Evolutionary conservation across 2,888 invertebrate genomes (phyloP).

Genomic region (Parasteatoda lunata): DNA sequence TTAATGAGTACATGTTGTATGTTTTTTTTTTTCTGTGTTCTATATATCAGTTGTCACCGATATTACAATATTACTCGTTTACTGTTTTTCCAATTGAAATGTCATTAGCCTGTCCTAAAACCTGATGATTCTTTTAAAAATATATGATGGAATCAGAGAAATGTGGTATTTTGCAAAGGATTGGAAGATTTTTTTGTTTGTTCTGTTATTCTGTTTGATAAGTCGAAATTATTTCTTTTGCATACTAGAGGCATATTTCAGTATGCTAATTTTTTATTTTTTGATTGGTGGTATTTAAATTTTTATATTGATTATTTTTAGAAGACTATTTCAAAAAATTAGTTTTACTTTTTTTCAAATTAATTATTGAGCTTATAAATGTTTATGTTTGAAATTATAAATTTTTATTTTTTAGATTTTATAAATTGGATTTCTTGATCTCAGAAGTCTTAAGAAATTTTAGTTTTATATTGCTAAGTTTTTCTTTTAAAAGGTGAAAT

Average conservation of each 20-base stretch:
- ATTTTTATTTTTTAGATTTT: conserved; percentile 17
- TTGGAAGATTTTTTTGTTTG: conserved; percentile 45
- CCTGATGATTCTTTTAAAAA: background rate
- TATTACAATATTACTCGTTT: too few relatives aligned
- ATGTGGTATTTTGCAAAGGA: conserved; percentile 13
- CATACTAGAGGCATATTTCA: conserved; percentile 37
- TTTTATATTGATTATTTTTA: conserved; percentile 29
- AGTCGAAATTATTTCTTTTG: conserved; percentile 21
- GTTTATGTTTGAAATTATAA: conserved; percentile 26
- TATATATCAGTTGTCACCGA: too few relatives aligned
- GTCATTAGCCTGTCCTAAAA: background rate
- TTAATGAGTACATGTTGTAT: too few relatives aligned
- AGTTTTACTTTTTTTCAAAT: conserved; percentile 23
- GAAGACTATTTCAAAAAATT: conserved; percentile 26
- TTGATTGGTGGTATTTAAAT: conserved; percentile 17
- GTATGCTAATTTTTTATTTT: conserved; percentile 43
- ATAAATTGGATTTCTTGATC: conserved; percentile 22
- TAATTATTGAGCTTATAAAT: conserved; percentile 28
- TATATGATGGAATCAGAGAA: background rate
- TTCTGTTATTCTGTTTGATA: conserved; percentile 16
- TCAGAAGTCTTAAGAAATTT: background rate
- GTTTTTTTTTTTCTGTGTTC: too few relatives aligned
- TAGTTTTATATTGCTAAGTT: too few relatives aligned
- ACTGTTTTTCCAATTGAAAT: background rate
- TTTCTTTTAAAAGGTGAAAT: too few relatives aligned